Evolutionary conservation across 2,113 vertebrate species (phyloP), one percentile per base, ranked within the genome.

Genomic region (Dendropsophus ebraccatus): DNA sequence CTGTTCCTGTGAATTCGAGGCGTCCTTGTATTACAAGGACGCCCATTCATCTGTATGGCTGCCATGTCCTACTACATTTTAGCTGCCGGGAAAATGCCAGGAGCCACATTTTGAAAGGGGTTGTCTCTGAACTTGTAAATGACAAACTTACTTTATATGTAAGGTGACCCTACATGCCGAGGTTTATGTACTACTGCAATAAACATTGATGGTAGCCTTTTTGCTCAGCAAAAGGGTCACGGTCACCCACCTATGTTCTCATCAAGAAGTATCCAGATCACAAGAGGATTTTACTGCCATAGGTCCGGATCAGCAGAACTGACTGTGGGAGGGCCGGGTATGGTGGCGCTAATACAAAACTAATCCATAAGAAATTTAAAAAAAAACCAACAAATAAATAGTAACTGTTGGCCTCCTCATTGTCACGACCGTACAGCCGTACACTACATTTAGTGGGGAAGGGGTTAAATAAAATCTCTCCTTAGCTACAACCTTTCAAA

Each of bases 401-500:
- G 35, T 37, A 70, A 2, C 32, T 23, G 17, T 70, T 41, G 30
- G 17, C 19, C 25, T 30, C 56, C 11, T 32, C 62, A 16, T 17
- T 41, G 16, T 70, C 19, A 12, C 17, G 17, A 45, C 50, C 11
- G 52, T 47, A 21, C 35, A 47, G 54, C 41, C 32, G 17, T 73
- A 25, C 45, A 13, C 28, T 19, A 47, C 37, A 30, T 54, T 65
- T 45, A 0, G 32, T 32, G 49, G 12, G 28, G n/a, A 87, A 69
- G 52, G 72, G 74, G 80, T 83, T 83, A 87, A 58, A 60, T 65
- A 75, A 60, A 52, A 72, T 56, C 49, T 79, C 77, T 87, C 69
- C 54, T 72, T 81, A 74, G 65, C 69, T 81, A 35, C 94, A 94
- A 95, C 93, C 94, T 94, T 94, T 94, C 94, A 95, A 93, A 95